Base-by-base conservation (phyloP, 1,140 invertebrate species). In the Drosophila azteca region DNA sequence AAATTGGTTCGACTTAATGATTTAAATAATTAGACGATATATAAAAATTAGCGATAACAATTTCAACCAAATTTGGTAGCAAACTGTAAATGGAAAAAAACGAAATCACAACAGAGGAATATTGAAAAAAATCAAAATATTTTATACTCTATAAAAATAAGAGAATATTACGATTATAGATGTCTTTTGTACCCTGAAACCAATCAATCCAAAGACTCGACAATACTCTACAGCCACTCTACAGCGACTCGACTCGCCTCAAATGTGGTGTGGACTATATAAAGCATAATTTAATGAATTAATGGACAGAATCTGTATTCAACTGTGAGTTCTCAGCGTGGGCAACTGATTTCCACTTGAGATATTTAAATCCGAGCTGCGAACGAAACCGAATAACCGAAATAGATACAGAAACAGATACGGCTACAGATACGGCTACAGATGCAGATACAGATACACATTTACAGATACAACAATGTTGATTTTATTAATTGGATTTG, bases 401-500 rank as follows among this genome's bases (percentile, higher is more conserved):
- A 74, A 65, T 45, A 46, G 48, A 65, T 73, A 74, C 59, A 35
- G 46, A 43, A 22, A 11, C 31, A 54, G 50, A 55, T 29, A 15
- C 31, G 48, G 50, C 50, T 29, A 15, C 53, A 24, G 39, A 64
- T 64, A 58, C 58, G 22, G 71, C 65, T 53, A 66, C 60, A 58
- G 51, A 58, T 63, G n/a, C 39, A 46, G 65, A 50, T 49, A 61
- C 61, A 63, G n/a, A n/a, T n/a, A n/a, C n/a, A n/a, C n/a, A n/a
- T n/a, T n/a, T n/a, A 20, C 39, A 46, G 65, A 50, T 49, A 61
- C 61, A 63, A 68, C 61, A 84, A 78, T 82, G 78, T 88, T 87
- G 82, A 88, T 88, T 87, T 87, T 87, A 87, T 87, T 87, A 87
- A 87, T 87, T 87, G 82, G 83, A 88, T 82, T 88, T 78, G 69